Conservation (phyloP, 2,888 invertebrate species). For the Liopterus haemorrhoidalis region DNA sequence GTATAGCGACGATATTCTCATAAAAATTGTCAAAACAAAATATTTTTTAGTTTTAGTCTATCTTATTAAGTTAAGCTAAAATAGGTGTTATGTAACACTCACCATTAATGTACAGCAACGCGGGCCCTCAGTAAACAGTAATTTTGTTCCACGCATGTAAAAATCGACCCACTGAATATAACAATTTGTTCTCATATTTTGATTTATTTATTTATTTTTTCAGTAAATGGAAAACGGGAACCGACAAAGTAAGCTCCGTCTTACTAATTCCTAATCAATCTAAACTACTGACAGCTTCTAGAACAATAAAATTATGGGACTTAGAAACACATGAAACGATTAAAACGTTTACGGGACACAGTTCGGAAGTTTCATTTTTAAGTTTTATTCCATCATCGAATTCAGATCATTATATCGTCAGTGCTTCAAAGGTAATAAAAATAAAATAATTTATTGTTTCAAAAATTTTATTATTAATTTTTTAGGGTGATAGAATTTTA, state of each 20-base stretch:
- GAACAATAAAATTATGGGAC: conserved; percentile 59
- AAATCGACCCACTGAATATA: too few species aligned
- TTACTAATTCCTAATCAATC: conserved; percentile 53
- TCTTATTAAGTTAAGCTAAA: too few species aligned
- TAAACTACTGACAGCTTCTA: conserved; percentile 43
- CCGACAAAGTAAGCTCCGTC: conserved; percentile 54
- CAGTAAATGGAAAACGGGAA: conserved; percentile 62
- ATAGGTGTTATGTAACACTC: too few species aligned
- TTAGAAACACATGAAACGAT: conserved; percentile 53
- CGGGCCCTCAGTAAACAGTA: too few species aligned
- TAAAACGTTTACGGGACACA: conserved; percentile 60
- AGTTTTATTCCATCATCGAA: conserved; percentile 37
- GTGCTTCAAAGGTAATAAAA: conserved; percentile 43
- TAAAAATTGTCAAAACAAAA: too few species aligned
- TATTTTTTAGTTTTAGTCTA: too few species aligned
- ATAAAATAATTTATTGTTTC: conserved; percentile 8
- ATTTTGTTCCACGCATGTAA: too few species aligned
- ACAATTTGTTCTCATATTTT: too few species aligned
- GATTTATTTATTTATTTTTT: conserved; percentile 36
- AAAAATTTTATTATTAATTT: conserved; percentile 8
- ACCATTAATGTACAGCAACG: too few species aligned
- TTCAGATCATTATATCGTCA: conserved; percentile 45
- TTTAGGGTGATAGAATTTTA: conserved; percentile 45
- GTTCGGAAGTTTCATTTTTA: conserved; percentile 51
- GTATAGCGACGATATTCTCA: too few species aligned